Evolutionary conservation across 2,797 vertebrate genomes (phyloP), one percentile per base, ranked within the genome.

Genomic region (Hyperoplus immaculatus): DNA sequence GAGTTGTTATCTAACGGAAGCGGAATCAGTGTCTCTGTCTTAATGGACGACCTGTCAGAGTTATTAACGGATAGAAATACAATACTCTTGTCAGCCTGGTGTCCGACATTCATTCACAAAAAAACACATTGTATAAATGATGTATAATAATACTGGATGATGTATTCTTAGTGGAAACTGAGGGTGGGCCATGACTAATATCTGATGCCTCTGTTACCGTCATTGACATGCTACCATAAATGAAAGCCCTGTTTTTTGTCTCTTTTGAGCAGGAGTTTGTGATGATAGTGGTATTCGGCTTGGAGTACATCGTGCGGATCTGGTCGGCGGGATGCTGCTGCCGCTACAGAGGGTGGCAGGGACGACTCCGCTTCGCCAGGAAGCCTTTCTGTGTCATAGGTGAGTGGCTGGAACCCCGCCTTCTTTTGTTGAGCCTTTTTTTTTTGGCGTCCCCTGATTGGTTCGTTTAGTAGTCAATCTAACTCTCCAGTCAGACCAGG

Each of bases 281-380:
- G 90, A 99, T 99, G 97, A 99, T 99, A 61, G 96, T 98, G 86
- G 97, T 99, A 91, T 99, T 99, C 84, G 98, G 98, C 82, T 89
- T 99, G 95, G 98, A 99, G 91, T 99, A 97, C 92, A 97, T 98
- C 83, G 87, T 97, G 82, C 96, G 98, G 14, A 97, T 99, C 93
- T 99, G 98, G 98, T 98, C 97, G 6, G 97, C 98, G 3, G 98
- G 98, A 67, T 99, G 98, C 95, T 99, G 97, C 75, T 99, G 98
- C 88, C 97, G 97, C 10, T 99, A 99, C 83, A 91, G 98, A 89
- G 98, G 98, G 94, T 99, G 97, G 97, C 97, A 97, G 93, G 98
- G 97, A 70, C 96, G 98, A 12, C 88, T 99, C 60, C 96, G 98
- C 83, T 99, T 98, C 54, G 97, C 97, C 45, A 95, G 97, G 82